Evolutionary conservation across 2,797 vertebrate species (phyloP).

Genomic region (Phoxinus dragarum): DNA sequence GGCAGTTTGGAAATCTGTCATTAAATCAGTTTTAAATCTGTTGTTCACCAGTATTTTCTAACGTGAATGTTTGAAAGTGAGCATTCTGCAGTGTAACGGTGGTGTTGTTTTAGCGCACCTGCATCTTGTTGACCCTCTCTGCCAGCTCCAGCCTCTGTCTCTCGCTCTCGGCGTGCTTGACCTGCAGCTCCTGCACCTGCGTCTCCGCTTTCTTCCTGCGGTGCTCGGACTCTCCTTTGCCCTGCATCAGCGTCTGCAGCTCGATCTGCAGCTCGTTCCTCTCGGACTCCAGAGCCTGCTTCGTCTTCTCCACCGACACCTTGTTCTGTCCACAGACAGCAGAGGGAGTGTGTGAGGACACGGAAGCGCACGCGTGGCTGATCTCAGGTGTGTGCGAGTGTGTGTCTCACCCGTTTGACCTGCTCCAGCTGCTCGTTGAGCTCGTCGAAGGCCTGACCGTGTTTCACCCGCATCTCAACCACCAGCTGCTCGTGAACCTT

Average conservation of each 20-base stretch:
- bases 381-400: neutral
- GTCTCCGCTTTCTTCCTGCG: conserved; percentile 92
- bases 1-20: neutral
- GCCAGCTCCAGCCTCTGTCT: conserved; percentile 83
- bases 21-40: too few relatives aligned
- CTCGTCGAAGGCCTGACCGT: conserved; percentile 92
- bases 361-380: neutral
- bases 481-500: conserved; percentile 89
- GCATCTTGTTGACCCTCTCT: conserved; percentile 87
- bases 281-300: conserved; percentile 93
- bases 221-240: conserved; percentile 91
- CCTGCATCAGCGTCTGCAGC: conserved; percentile 89
- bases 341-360: neutral
- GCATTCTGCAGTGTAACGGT: too few relatives aligned
- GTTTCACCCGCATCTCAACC: conserved; percentile 93
- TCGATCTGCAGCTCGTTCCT: conserved; percentile 91
- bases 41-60: neutral
- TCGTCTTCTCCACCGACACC: conserved; percentile 93
- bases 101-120: conserved; percentile 70
- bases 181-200: conserved; percentile 90
- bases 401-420: conserved; percentile 85
- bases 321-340: conserved; percentile 84
- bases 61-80: neutral
- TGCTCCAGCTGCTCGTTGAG: conserved; percentile 97
- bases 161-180: conserved; percentile 89